Evolutionary conservation across 2,797 vertebrate genomes (phyloP), one percentile per base, ranked within the genome.

Genomic region (Otolemur crassicaudatus): DNA sequence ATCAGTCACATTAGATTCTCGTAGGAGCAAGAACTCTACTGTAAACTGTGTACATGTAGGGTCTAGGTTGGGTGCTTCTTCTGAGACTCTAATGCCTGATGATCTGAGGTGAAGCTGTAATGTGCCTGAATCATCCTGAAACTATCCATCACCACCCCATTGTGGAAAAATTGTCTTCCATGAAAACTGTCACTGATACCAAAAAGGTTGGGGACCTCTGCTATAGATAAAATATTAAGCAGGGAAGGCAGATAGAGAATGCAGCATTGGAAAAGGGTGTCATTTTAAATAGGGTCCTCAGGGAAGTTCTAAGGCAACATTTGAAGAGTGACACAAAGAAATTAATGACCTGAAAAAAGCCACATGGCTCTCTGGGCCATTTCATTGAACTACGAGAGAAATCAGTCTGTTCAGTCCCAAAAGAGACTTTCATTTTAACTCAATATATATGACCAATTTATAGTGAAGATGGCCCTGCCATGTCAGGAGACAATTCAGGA

Each of bases 341-440:
- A 61, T 20, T 29, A 19, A 10, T 5, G 23, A 1, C 1, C 1
- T 58, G 14, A 37, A 65, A 25, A 80, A 27, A 80, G 12, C 31
- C 6, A 1, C 0, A 0, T 20, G 43, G 6, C 9, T 27, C 9
- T 79, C 43, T 63, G n/a, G 34, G n/a, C 1, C 31, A 65, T 85
- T 94, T 87, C 25, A 60, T 7, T 80, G 80, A 95, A 49, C 65
- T 69, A 58, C 14, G 31, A 95, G n/a, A 70, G 7, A 96, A 94
- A 81, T 70, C 60, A 29, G 25, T 58, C 75, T 76, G 12, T 49
- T 87, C 5, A 61, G 16, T 73, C 34, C 37, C 58, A 23, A 31
- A 87, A 61, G 67, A 73, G 22, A 94, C 37, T 95, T 96, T 83
- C 53, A 92, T 76, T 90, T 94, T 88, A 72, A 79, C 60, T 84